These are phyloP conservation scores for Lipotes vexillifer DNA, from an alignment of 2,113 vertebrate species.

Conservation along the genomic window DNA sequence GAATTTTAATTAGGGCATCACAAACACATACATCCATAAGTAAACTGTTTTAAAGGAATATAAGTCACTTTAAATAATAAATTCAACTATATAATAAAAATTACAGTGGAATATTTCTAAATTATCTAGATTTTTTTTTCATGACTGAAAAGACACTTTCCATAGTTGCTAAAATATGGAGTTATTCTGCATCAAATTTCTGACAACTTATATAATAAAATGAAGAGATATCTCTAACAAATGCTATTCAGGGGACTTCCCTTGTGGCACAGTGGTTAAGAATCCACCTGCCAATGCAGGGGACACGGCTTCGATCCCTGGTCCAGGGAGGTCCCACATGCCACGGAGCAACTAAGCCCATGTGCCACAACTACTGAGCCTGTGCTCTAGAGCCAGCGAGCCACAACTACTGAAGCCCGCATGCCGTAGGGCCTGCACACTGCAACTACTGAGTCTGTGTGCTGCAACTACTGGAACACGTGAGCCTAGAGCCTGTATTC, in stretches of 20 bases:
- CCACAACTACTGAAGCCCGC: too few species aligned
- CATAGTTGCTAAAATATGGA: background rate
- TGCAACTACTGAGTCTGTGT: too few species aligned
- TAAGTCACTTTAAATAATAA: background rate
- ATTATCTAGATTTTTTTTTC: background rate
- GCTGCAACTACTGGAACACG: too few species aligned
- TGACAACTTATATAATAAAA: background rate
- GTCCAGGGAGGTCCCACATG: too few species aligned
- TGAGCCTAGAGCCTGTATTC: too few species aligned
- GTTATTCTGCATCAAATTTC: background rate
- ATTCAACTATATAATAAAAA: background rate
- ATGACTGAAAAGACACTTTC: background rate
- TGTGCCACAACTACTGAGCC: too few species aligned
- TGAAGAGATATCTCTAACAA: background rate
- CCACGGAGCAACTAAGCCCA: too few species aligned
- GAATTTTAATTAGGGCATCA: background rate
- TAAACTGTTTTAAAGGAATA: background rate
- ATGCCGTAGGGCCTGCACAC: too few species aligned
- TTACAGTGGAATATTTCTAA: background rate
- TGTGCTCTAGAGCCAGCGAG: too few species aligned
- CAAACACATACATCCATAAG: background rate
- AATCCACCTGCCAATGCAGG: too few species aligned
- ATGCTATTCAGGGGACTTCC: background rate
- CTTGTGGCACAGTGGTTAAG: too few species aligned
- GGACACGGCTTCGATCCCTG: too few species aligned